Evolutionary conservation across 2,888 invertebrate species (phyloP), one percentile per base, ranked within the genome.

Genomic region (Microplitis manilae): DNA sequence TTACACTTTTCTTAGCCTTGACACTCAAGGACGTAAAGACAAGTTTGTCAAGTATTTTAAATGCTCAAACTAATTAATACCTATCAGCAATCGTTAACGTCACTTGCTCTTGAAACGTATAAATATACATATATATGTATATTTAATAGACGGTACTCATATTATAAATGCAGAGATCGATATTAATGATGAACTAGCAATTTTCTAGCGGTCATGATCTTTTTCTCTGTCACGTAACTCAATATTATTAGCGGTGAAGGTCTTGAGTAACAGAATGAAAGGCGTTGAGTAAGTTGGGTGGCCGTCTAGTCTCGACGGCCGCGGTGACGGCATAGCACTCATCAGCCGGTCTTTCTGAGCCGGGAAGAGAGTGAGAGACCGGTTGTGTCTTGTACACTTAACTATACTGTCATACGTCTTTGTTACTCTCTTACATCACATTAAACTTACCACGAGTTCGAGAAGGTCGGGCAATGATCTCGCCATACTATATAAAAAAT

Each of bases 281-380:
- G 50, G 62, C 70, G 70, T 50, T 70, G 65, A 67, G 67, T 71
- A 61, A 76, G 71, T 70, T 76, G 76, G 76, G 76, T 76, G 76
- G 76, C 59, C 76, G 15, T 50, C 50, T 50, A 50, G 50, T 50
- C 50, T 50, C 50, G 50, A 50, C 50, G 50, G 13, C 8, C 13
- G 40, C 17, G 13, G 64, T 67, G 50, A 50, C 50, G 50, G 50
- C 50, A 50, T 50, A 13, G 50, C 50, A 13, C 50, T 50, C 50
- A 50, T 50, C 50, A 50, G 9, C 50, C 50, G 13, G 50, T 13
- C 8, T 50, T 13, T 50, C 50, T 50, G 50, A 50, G 50, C 8
- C 13, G 72, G 2, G 30, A 30, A 2, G 30, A 30, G 30, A 30
- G 30, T 30, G 30, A 30, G 40, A 30, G 65, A 62, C 65, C 40